These are phyloP conservation scores for Seriola rivoliana DNA, from an alignment of 2,113 vertebrate species.

Conservation along the genomic window DNA sequence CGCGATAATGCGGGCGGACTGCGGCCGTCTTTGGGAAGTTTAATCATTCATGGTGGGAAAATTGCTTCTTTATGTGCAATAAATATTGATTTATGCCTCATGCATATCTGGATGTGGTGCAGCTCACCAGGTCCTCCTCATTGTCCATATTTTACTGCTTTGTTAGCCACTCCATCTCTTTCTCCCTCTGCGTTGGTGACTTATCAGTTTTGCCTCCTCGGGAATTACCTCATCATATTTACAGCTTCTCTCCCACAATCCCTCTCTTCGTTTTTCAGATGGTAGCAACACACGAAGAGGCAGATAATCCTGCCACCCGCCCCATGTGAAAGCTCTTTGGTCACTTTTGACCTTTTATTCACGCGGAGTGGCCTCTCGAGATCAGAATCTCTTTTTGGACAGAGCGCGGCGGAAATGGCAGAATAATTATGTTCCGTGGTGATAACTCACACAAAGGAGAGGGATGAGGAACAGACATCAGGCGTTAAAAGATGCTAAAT, in stretches of 20 bases:
- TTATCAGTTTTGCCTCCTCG: slow-evolving; percentile 41
- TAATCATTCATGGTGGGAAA: slow-evolving; percentile 84
- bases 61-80: slow-evolving; percentile 85
- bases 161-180: slow-evolving; percentile 53
- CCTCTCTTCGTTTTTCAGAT: slow-evolving; percentile 25
- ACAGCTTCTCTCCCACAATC: slow-evolving; percentile 46
- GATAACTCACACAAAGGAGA: neutral
- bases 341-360: slow-evolving; percentile 17
- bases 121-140: slow-evolving; percentile 50
- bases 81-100: slow-evolving; percentile 85
- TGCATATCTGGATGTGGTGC: slow-evolving; percentile 73
- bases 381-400: slow-evolving; percentile 4
- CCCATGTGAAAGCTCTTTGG: neutral
- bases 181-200: slow-evolving; percentile 9
- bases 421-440: slow-evolving; percentile 15
- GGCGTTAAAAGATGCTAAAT: neutral
- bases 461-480: neutral
- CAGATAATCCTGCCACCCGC: slow-evolving; percentile 10
- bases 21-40: slow-evolving; percentile 74
- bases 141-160: slow-evolving; percentile 60
- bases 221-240: slow-evolving; percentile 47
- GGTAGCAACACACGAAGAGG: neutral
- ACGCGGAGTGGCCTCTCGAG: neutral
- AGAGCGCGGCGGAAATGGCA: neutral
- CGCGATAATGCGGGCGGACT: slow-evolving; percentile 57